Evolutionary conservation across 2,888 invertebrate species (phyloP).

Genomic region (Eudemis profundana): DNA sequence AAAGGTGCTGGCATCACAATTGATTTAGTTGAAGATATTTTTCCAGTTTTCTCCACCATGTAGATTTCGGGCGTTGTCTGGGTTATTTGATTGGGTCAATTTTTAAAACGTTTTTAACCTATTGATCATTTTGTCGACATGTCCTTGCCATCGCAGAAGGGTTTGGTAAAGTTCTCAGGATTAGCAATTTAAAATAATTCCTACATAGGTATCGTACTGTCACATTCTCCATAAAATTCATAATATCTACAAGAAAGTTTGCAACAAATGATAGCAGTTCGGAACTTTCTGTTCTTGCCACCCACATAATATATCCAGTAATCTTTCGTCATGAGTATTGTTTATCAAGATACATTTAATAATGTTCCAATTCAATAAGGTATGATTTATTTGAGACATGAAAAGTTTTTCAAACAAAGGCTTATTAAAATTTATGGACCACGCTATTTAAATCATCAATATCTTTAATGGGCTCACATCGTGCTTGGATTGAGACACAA

Average conservation of each 20-base stretch:
- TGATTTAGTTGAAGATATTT: no score
- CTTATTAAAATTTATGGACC: slow-evolving; percentile 14
- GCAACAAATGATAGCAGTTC: background rate
- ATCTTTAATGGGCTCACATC: slow-evolving; percentile 49
- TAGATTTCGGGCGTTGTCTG: no score
- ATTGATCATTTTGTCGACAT: no score
- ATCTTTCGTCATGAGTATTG: background rate
- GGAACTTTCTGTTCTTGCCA: background rate
- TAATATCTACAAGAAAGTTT: background rate
- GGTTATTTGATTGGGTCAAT: no score
- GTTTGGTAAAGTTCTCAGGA: no score
- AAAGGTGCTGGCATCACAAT: no score
- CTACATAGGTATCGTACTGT: background rate
- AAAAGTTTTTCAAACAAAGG: slow-evolving; percentile 6
- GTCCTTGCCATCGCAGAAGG: no score
- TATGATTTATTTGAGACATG: slow-evolving; percentile 7
- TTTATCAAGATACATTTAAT: background rate
- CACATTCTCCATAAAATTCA: background rate
- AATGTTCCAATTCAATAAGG: slow-evolving; percentile 3
- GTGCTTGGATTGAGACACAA: slow-evolving; percentile 50
- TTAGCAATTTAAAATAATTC: no score
- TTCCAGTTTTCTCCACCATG: no score
- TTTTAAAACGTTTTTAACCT: no score
- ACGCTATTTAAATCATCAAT: slow-evolving; percentile 46
- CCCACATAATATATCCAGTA: background rate